Evolutionary conservation across 2,888 invertebrate genomes (phyloP), one percentile per base, ranked within the genome.

Genomic region (Rhaphigaster nebulosa): DNA sequence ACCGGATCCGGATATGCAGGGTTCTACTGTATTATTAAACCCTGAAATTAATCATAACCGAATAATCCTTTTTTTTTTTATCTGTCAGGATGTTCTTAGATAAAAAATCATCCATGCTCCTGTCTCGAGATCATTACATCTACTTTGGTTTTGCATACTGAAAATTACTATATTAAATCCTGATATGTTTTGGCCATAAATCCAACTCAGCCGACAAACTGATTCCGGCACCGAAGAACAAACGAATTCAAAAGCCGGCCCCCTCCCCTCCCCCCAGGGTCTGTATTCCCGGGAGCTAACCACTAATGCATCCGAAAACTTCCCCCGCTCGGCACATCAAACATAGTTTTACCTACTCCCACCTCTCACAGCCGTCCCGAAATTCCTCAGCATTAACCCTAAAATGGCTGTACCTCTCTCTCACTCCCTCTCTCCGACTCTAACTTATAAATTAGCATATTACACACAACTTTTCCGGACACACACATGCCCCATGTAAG

Each of bases 201-300:
- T 65, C 65, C 65, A 29, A 65, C 65, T 65, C 13, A 65, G 65
- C n/a, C 29, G 65, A 13, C 29, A 15, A 29, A 65, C 65, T 29
- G 65, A 65, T 65, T n/a, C 65, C 15, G 13, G 29, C n/a, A n/a
- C n/a, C 13, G 29, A 65, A 65, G 65, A 65, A 65, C 65, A 65
- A 65, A 65, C 65, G 65, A 65, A 29, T 65, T 65, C 65, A 65
- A 65, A 65, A 65, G 65, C 65, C 65, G 29, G 13, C 65, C 29
- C n/a, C 60, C 26, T 8, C 15, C 65, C 29, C 65, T 20, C 65
- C 65, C 29, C 29, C 29, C 29, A 29, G 15, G 65, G 60, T 60
- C 65, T 65, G 65, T 65, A 65, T 65, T 65, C 65, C 65, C 65
- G 65, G 65, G 65, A 65, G 65, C 65, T 65, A 65, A 65, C 65